Evolutionary conservation across 2,888 invertebrate genomes (phyloP).

Genomic region (Spisula subtruncata): DNA sequence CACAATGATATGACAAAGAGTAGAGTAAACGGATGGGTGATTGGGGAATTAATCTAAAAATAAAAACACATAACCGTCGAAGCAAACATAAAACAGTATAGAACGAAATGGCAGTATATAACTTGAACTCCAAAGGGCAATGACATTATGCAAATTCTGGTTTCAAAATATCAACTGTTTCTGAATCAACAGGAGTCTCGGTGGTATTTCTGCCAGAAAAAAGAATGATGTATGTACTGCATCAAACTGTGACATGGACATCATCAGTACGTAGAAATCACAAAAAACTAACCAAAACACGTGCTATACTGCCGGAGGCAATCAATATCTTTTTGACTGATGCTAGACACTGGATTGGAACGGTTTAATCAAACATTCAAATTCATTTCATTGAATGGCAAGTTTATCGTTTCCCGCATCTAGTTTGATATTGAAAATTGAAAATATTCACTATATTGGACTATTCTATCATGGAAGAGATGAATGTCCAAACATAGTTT

Average conservation of each 20-base stretch:
- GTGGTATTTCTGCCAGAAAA: neutral
- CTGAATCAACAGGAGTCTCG: too few species aligned
- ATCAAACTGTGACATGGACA: neutral
- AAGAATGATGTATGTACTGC: neutral
- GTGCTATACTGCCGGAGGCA: neutral
- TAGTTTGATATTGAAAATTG: neutral
- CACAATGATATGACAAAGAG: too few species aligned
- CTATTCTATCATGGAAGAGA: neutral
- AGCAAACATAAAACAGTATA: too few species aligned
- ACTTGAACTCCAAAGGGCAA: too few species aligned
- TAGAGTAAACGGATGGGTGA: too few species aligned
- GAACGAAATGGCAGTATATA: too few species aligned
- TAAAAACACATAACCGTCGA: too few species aligned
- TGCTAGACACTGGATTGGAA: neutral
- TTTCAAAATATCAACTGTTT: too few species aligned
- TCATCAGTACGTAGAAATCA: neutral
- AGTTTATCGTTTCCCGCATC: neutral
- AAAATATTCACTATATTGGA: neutral
- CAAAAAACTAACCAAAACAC: neutral
- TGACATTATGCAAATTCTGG: too few species aligned
- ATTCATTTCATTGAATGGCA: neutral
- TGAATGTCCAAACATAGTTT: neutral
- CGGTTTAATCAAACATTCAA: slow-evolving; percentile 6
- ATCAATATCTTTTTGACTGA: neutral
- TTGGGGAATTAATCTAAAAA: too few species aligned